These are phyloP conservation scores for Myotis myotis DNA, from an alignment of 2,797 vertebrate species.

Conservation along the genomic window DNA sequence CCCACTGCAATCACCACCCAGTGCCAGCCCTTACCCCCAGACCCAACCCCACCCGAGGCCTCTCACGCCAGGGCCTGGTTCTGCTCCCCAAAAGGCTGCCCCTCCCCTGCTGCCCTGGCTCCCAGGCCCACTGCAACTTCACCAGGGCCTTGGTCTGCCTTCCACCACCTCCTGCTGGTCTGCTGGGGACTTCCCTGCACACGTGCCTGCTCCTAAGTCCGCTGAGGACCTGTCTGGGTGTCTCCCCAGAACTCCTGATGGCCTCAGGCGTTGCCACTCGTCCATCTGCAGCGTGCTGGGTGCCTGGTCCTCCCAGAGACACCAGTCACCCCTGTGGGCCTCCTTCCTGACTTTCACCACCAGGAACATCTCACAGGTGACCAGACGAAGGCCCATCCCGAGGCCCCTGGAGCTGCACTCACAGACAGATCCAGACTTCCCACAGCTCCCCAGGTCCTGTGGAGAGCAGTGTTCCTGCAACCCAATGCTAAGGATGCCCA, in stretches of 20 bases:
- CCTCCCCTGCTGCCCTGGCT: background rate
- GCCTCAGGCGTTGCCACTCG: background rate
- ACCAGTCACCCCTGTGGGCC: too few relatives aligned
- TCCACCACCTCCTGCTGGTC: background rate
- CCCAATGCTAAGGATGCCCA: background rate
- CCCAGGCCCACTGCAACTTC: background rate
- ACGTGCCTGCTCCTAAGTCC: background rate
- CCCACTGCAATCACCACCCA: accelerated
- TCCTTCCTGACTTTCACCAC: background rate
- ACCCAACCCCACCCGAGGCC: background rate
- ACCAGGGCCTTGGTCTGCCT: background rate
- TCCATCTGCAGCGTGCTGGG: too few relatives aligned
- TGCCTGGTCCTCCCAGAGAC: background rate
- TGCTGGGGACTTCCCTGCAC: background rate
- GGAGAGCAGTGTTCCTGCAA: accelerated
- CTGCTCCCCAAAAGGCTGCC: background rate
- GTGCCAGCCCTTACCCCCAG: too few relatives aligned
- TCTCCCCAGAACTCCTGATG: background rate
- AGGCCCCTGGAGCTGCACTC: background rate
- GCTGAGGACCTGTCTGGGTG: background rate
- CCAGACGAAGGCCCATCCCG: background rate
- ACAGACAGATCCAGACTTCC: background rate
- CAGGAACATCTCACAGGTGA: background rate
- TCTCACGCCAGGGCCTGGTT: background rate
- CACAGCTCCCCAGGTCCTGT: accelerated